phyloP scores from a whole-genome alignment of 2,113 vertebrate species.

The Gadus chalcogrammus region DNA sequence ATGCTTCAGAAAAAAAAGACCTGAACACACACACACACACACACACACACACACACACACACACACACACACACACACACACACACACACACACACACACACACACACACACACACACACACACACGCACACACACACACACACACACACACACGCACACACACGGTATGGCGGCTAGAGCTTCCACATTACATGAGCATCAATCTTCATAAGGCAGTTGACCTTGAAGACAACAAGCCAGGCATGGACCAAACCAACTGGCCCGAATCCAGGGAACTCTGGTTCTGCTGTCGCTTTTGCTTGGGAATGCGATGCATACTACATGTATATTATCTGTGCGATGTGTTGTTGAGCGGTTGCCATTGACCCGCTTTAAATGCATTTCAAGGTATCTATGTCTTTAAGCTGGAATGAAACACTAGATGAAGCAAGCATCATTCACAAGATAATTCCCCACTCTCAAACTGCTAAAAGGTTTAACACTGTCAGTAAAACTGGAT shows the following conservation, averaged over 20 bases:
- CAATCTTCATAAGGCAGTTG: slow-evolving; percentile 53
- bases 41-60: too few relatives aligned
- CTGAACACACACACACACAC: background rate
- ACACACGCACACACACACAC: slow-evolving; percentile 16
- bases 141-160: background rate
- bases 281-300: background rate
- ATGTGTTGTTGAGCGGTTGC: too few relatives aligned
- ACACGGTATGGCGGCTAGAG: slow-evolving; percentile 10
- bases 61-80: too few relatives aligned
- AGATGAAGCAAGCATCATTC: too few relatives aligned
- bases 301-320: background rate
- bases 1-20: too few relatives aligned
- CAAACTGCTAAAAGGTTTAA: too few relatives aligned
- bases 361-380: too few relatives aligned
- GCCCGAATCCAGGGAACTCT: slow-evolving; percentile 13
- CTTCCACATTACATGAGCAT: slow-evolving; percentile 37
- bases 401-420: too few relatives aligned
- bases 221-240: slow-evolving; percentile 43
- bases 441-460: too few relatives aligned
- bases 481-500: too few relatives aligned
- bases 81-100: slow-evolving; percentile 1
- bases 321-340: too few relatives aligned
- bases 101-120: slow-evolving; percentile 7
- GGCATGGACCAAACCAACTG: slow-evolving; percentile 29
- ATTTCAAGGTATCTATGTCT: too few relatives aligned